These are phyloP conservation scores for Scomber colias DNA, from an alignment of 2,113 vertebrate species.

Conservation along the genomic window DNA sequence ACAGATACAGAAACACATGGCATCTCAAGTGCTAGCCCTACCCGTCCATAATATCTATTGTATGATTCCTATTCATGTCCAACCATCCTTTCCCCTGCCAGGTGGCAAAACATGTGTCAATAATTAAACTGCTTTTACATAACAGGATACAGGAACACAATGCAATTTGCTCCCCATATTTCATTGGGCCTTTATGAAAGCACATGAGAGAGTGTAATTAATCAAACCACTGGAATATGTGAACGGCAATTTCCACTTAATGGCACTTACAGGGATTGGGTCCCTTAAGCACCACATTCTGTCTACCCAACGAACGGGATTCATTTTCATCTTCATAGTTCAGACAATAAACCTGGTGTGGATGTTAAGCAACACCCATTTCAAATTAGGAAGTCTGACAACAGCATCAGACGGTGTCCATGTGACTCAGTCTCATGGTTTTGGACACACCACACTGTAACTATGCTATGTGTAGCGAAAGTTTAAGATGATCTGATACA, in stretches of 20 bases:
- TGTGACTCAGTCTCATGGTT: constrained; percentile 10
- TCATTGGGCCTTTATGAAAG: constrained; percentile 86
- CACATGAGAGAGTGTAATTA: constrained; percentile 86
- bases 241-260: constrained; percentile 88
- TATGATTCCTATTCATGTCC: constrained; percentile 80
- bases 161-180: constrained; percentile 86
- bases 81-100: constrained; percentile 79
- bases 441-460: constrained; percentile 1
- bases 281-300: constrained; percentile 86
- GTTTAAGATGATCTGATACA: constrained; percentile 1
- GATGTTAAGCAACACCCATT: constrained; percentile 83
- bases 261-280: constrained; percentile 88
- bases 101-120: constrained; percentile 88
- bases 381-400: constrained; percentile 66
- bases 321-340: constrained; percentile 85
- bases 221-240: constrained; percentile 89
- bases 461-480: neutral
- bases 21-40: constrained; percentile 65
- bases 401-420: constrained; percentile 20
- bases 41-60: constrained; percentile 72
- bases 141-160: constrained; percentile 86
- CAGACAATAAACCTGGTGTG: constrained; percentile 80
- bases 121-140: constrained; percentile 87
- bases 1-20: constrained; percentile 66
- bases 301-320: constrained; percentile 84